These are phyloP conservation scores for Bombus vancouverensis DNA, from an alignment of 1,140 invertebrate genomes.

Conservation along the genomic window DNA sequence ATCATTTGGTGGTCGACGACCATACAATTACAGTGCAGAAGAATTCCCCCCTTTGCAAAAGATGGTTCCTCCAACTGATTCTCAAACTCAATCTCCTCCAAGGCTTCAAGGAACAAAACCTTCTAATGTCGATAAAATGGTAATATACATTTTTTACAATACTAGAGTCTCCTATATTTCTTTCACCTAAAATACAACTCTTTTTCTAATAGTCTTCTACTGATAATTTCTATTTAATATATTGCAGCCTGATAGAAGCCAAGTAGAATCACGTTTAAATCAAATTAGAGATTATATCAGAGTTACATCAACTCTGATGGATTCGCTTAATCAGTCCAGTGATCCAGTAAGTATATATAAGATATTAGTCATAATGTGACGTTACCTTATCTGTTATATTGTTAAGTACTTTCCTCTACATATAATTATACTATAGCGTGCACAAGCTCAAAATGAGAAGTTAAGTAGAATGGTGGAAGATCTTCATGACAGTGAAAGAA, in stretches of 20 bases:
- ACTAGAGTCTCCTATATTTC: neutral
- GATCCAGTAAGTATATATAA: constrained; percentile 83
- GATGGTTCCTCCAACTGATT: constrained; percentile 73
- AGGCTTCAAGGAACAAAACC: constrained; percentile 67
- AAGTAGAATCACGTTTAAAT: constrained; percentile 84
- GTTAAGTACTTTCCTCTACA: constrained; percentile 22
- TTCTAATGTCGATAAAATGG: constrained; percentile 76
- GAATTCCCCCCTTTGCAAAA: constrained; percentile 69
- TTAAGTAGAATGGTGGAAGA: constrained; percentile 80
- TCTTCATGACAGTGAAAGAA: constrained; percentile 79
- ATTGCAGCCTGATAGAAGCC: constrained; percentile 81
- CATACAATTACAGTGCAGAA: constrained; percentile 68
- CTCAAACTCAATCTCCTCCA: constrained; percentile 68
- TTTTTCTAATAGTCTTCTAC: neutral
- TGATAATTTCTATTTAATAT: constrained; percentile 31
- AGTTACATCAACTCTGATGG: constrained; percentile 85
- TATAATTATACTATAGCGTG: constrained; percentile 69
- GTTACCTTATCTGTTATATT: constrained; percentile 6
- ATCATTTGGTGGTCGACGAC: constrained; percentile 52
- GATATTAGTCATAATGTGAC: constrained; percentile 8
- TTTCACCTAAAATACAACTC: neutral
- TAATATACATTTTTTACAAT: constrained; percentile 45
- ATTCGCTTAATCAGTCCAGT: constrained; percentile 84
- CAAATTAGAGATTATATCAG: constrained; percentile 86
- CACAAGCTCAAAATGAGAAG: constrained; percentile 78